Conservation (phyloP, 1,140 invertebrate species). For the Linepithema humile region DNA sequence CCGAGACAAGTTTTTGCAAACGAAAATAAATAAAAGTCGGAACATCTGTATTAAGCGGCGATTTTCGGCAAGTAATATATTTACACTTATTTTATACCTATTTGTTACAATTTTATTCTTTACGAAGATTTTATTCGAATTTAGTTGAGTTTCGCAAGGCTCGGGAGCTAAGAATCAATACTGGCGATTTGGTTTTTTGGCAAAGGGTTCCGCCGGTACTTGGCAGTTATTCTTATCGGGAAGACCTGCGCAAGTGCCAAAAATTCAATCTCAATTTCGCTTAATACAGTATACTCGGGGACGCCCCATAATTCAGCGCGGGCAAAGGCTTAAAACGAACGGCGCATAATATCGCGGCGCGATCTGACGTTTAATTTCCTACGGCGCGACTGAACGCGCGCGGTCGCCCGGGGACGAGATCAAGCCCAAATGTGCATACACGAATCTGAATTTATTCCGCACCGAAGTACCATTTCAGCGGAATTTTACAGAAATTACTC, state of each 20-base stretch:
- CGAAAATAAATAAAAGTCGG: no score
- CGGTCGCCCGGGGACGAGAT: neutral
- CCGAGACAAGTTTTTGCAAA: no score
- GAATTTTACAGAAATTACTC: conserved; percentile 3
- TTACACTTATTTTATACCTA: neutral
- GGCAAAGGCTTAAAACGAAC: conserved; percentile 23
- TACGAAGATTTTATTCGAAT: neutral
- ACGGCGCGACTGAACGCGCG: conserved; percentile 5
- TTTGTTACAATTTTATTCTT: neutral
- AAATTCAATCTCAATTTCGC: conserved; percentile 46
- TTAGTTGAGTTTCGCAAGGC: neutral
- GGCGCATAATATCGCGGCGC: conserved; percentile 26
- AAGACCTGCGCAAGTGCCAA: neutral
- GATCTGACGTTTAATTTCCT: conserved; percentile 54
- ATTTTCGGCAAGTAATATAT: no score
- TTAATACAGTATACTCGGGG: neutral
- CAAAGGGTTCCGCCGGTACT: neutral
- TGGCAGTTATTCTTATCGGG: neutral
- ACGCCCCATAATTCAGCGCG: conserved; percentile 14
- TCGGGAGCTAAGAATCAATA: no score
- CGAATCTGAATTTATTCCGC: neutral
- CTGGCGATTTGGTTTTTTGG: neutral
- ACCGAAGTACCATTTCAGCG: neutral
- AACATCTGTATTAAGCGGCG: no score
- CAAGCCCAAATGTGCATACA: neutral